Percentiles rank a stretch among this genome's conserved stretches.
These are phyloP conservation scores for Oryzias woworae DNA, from an alignment of 2,113 vertebrate genomes.

Conservation along the genomic window DNA sequence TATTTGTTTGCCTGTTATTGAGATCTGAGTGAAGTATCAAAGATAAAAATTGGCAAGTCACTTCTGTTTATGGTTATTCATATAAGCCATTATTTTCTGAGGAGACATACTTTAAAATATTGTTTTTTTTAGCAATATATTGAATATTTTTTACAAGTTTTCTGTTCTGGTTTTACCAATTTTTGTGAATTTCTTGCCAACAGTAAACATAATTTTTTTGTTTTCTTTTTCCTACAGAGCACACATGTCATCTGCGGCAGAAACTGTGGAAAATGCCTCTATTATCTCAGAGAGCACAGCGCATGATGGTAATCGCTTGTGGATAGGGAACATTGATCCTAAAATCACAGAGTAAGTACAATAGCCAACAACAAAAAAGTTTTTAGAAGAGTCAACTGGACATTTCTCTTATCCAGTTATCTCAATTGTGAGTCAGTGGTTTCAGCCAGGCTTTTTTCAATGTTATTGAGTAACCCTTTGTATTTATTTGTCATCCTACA, in stretches of 20 bases:
- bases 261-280: constrained; percentile 91
- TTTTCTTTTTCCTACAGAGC: constrained; percentile 38
- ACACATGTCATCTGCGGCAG: constrained; percentile 85
- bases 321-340: constrained; percentile 96
- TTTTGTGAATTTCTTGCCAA: background rate
- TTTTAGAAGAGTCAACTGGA: no score
- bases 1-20: no score
- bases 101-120: no score
- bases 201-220: background rate
- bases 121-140: no score
- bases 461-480: background rate
- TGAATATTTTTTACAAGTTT: background rate
- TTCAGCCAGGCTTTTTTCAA: background rate
- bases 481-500: no score
- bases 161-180: background rate
- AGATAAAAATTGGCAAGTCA: no score
- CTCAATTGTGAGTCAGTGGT: background rate
- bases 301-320: constrained; percentile 93
- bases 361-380: background rate
- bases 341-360: constrained; percentile 95
- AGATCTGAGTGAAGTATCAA: no score
- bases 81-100: no score
- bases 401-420: no score
- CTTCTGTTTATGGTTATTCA: no score
- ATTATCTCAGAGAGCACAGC: constrained; percentile 90